phyloP scores from a whole-genome alignment of 2,113 vertebrate genomes.

The Heptranchias perlo region DNA sequence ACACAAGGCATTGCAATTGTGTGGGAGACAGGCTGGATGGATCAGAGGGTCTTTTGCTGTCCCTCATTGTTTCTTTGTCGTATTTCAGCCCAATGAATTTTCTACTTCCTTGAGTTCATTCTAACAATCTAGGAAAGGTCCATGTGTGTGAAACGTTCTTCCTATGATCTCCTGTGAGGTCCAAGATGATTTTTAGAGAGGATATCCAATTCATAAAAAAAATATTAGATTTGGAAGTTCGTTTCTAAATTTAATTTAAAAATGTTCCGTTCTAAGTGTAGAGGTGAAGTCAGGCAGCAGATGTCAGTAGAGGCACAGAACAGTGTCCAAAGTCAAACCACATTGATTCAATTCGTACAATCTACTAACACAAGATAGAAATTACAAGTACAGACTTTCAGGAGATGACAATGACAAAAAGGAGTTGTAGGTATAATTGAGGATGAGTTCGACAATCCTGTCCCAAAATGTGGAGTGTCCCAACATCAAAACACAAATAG shows the following conservation, averaged over 20 bases:
- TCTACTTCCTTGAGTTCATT: neutral
- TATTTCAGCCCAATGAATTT: neutral
- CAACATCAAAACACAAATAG: too few relatives aligned
- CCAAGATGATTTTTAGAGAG: neutral
- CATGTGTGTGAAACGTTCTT: neutral
- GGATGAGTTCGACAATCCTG: too few relatives aligned
- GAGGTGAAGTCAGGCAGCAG: neutral
- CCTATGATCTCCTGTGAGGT: neutral
- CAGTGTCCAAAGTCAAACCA: neutral
- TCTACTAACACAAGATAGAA: neutral
- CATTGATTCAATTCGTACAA: neutral
- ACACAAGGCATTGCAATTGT: neutral
- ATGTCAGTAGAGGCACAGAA: neutral
- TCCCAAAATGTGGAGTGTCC: too few relatives aligned
- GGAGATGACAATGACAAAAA: too few relatives aligned
- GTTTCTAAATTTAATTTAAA: neutral
- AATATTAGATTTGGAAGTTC: neutral
- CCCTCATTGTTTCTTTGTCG: neutral
- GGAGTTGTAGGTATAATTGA: too few relatives aligned
- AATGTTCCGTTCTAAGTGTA: neutral
- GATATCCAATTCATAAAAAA: neutral
- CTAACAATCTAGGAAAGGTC: neutral
- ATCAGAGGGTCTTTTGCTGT: too few relatives aligned
- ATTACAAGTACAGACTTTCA: too few relatives aligned
- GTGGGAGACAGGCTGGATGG: neutral